Evolutionary conservation across 1,140 invertebrate species (phyloP).

Genomic region (Diabrotica undecimpunctata): DNA sequence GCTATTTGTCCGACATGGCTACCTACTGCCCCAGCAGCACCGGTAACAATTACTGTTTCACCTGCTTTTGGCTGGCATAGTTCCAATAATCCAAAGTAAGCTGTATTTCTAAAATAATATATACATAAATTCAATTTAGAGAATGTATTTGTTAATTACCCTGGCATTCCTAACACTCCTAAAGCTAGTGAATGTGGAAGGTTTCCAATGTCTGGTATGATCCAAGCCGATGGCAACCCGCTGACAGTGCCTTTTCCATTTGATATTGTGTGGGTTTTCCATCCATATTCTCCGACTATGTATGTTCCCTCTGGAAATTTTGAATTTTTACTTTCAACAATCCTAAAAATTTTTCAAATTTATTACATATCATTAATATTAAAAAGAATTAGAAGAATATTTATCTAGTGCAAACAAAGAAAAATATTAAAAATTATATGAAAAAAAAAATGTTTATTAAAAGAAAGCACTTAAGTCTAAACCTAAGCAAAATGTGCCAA

Average conservation of each 20-base stretch:
- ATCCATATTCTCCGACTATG: conserved; percentile 53
- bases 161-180: conserved; percentile 39
- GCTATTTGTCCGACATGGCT: conserved; percentile 70
- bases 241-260: conserved; percentile 21
- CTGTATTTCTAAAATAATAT: conserved; percentile 51
- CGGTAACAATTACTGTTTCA: conserved; percentile 64
- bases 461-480: too few species aligned
- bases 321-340: conserved; percentile 60
- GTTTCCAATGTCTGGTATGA: conserved; percentile 46
- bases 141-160: conserved; percentile 55
- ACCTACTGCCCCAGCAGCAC: conserved; percentile 68
- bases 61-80: conserved; percentile 65
- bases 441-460: too few species aligned
- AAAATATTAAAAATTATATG: too few species aligned
- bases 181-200: conserved; percentile 49
- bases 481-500: too few species aligned
- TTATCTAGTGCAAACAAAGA: background rate
- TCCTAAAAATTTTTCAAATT: conserved; percentile 43
- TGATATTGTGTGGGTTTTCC: conserved; percentile 54
- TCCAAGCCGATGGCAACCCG: conserved; percentile 9
- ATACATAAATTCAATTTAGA: conserved; percentile 56
- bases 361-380: background rate
- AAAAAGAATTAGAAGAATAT: background rate
- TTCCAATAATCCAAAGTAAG: conserved; percentile 68
- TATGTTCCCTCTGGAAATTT: conserved; percentile 51